Percentiles rank a stretch among this genome's conserved stretches.
Evolutionary conservation across 2,113 vertebrate species (phyloP).

Genomic region (Meleagris gallopavo): DNA sequence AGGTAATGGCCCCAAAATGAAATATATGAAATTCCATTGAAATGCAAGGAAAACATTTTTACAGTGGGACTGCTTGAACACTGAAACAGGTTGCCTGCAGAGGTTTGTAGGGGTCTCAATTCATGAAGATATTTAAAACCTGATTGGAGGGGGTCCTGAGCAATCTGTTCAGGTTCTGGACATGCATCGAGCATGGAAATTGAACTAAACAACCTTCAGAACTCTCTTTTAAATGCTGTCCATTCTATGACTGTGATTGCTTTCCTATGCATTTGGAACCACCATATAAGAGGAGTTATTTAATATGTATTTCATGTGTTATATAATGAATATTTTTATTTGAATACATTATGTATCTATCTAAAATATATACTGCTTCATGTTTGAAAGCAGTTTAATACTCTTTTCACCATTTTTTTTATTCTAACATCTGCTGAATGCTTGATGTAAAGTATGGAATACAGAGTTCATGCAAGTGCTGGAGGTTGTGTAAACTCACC

Average conservation of each 20-base stretch:
- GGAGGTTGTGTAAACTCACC: conserved; percentile 77
- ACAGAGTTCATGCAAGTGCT: neutral
- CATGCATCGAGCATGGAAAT: neutral
- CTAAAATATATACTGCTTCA: neutral
- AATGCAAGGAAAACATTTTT: neutral
- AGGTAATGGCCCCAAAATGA: neutral
- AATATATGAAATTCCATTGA: neutral
- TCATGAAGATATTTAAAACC: neutral
- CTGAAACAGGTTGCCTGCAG: neutral
- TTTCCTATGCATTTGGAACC: neutral
- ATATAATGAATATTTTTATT: neutral
- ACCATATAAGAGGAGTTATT: neutral
- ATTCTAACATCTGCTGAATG: neutral
- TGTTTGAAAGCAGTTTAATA: neutral
- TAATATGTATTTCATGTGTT: neutral
- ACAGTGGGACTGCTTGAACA: neutral
- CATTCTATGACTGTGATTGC: neutral
- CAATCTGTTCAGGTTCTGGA: neutral
- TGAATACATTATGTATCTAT: neutral
- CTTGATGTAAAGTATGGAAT: neutral
- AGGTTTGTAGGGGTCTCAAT: neutral
- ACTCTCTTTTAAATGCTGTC: neutral
- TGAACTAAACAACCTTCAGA: neutral
- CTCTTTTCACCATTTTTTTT: neutral
- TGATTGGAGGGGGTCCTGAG: neutral